phyloP scores from a whole-genome alignment of 2,888 invertebrate genomes.

The Dichetophora obliterata region DNA sequence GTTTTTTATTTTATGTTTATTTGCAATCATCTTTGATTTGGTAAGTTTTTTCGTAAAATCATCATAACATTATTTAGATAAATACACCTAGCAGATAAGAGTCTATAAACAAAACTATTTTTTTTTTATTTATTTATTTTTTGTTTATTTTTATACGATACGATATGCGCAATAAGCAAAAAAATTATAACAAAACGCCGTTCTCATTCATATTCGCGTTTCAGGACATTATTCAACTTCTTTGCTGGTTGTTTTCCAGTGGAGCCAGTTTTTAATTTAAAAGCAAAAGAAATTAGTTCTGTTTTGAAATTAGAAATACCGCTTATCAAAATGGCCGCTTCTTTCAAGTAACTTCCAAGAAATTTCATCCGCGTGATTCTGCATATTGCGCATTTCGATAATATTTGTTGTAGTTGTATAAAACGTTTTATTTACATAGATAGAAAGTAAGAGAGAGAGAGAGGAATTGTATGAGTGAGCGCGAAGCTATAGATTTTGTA shows the following conservation, averaged over 20 bases:
- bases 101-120: constrained; percentile 26
- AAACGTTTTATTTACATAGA: constrained; percentile 32
- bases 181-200: neutral
- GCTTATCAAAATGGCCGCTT: constrained; percentile 23
- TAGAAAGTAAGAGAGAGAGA: constrained; percentile 19
- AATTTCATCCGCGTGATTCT: neutral
- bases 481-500: neutral
- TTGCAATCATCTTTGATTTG: neutral
- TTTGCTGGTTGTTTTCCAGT: constrained; percentile 5
- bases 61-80: constrained; percentile 37
- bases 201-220: neutral
- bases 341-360: neutral
- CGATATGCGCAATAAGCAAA: constrained; percentile 36
- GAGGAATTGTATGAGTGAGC: constrained; percentile 11
- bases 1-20: neutral
- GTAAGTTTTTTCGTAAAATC: constrained; percentile 38
- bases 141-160: neutral
- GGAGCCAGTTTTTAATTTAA: constrained; percentile 16
- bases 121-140: neutral
- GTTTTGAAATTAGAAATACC: neutral
- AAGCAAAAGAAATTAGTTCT: neutral
- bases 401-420: constrained; percentile 25
- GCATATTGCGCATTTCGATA: constrained; percentile 30
- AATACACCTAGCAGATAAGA: constrained; percentile 19
- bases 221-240: neutral